These are phyloP conservation scores for Diplazon laetatorius DNA, from an alignment of 2,888 invertebrate genomes.

Conservation along the genomic window DNA sequence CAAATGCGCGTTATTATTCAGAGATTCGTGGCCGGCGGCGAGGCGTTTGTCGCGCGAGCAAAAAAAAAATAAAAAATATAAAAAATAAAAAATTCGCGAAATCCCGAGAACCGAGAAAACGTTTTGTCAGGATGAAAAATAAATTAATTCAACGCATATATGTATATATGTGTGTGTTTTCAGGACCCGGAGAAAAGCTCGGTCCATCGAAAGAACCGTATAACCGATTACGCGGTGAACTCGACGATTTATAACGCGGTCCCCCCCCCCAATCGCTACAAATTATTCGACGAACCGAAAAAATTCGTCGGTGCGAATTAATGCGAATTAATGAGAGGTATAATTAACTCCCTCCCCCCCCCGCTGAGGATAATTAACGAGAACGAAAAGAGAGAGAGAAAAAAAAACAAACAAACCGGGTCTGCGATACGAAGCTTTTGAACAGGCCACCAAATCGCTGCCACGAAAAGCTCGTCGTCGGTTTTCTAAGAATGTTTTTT, in stretches of 20 bases:
- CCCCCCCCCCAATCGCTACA: conserved; percentile 10
- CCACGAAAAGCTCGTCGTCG: conserved; percentile 1
- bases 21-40: conserved; percentile 36
- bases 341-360: conserved; percentile 42
- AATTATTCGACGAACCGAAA: conserved; percentile 17
- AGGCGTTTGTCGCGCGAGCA: conserved; percentile 35
- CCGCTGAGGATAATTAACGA: conserved; percentile 36
- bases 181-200: background rate
- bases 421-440: background rate
- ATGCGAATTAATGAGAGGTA: conserved; percentile 47
- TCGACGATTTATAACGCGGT: conserved; percentile 1
- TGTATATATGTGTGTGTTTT: background rate
- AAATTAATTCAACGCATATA: conserved; percentile 1
- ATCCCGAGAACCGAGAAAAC: background rate
- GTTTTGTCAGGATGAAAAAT: conserved; percentile 11
- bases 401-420: too few species aligned
- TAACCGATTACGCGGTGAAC: background rate
- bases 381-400: too few species aligned
- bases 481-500: background rate
- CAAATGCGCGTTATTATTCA: conserved; percentile 65
- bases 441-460: background rate
- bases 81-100: too few species aligned
- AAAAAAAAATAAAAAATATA: too few species aligned
- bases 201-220: background rate
- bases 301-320: conserved; percentile 30